phyloP scores from a whole-genome alignment of 1,140 invertebrate species.

The Oreohelix idahoensis region DNA sequence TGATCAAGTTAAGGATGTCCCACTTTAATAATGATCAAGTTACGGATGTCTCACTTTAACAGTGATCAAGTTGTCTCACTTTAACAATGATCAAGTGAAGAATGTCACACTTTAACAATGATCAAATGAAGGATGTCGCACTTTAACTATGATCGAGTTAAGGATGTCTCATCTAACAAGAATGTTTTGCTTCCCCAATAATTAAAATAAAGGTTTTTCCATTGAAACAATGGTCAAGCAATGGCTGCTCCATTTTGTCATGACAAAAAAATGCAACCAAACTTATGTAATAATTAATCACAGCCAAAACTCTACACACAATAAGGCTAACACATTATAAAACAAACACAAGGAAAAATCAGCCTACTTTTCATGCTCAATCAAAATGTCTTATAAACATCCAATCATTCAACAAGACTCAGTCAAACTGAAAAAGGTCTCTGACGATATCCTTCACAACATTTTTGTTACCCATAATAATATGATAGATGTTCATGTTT shows the following conservation, averaged over 20 bases:
- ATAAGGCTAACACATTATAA: too few species aligned
- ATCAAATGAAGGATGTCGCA: background rate
- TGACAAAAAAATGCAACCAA: too few species aligned
- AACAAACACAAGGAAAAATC: too few species aligned
- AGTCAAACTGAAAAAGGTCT: conserved; percentile 5
- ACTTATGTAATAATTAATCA: too few species aligned
- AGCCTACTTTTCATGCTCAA: too few species aligned
- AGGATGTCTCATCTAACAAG: background rate
- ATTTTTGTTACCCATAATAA: background rate
- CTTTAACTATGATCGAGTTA: background rate
- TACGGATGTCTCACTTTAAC: background rate
- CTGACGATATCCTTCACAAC: conserved; percentile 4
- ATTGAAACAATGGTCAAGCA: too few species aligned
- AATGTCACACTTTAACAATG: background rate
- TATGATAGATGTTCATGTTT: background rate
- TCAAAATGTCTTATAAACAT: background rate
- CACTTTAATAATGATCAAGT: background rate
- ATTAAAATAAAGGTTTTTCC: too few species aligned
- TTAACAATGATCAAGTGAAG: background rate
- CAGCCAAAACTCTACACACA: too few species aligned
- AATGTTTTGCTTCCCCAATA: too few species aligned
- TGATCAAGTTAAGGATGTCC: too few species aligned
- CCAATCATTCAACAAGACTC: background rate
- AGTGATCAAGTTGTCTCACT: too few species aligned
- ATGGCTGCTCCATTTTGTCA: too few species aligned